Conservation (phyloP, 1,140 invertebrate genomes). For the Drosophila tani region DNA sequence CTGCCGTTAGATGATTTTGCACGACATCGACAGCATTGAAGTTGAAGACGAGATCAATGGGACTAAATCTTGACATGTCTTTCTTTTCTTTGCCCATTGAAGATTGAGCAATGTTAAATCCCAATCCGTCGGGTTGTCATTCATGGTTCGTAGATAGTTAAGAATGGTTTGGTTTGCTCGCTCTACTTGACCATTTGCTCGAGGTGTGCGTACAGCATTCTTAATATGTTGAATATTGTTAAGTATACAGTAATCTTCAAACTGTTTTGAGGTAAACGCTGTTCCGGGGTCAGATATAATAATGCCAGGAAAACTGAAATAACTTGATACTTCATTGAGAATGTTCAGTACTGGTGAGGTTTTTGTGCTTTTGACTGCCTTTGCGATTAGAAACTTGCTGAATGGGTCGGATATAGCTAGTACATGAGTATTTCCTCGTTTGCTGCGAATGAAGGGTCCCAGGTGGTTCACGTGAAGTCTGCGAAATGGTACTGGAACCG, state of each 20-base stretch:
- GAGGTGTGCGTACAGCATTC: background rate
- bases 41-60: background rate
- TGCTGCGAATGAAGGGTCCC: constrained; percentile 1
- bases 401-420: background rate
- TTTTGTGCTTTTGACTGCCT: background rate
- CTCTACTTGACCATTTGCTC: too few relatives aligned
- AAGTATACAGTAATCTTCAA: background rate
- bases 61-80: background rate
- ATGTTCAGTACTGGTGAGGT: background rate
- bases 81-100: background rate
- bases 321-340: background rate
- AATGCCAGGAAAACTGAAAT: background rate
- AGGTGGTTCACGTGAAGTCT: background rate
- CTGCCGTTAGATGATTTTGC: background rate
- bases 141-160: background rate
- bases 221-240: background rate
- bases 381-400: background rate
- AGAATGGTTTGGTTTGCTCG: background rate
- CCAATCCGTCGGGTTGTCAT: constrained; percentile 3
- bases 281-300: background rate
- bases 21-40: constrained; percentile 1
- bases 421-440: background rate
- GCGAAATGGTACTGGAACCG: background rate
- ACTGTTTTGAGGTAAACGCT: background rate
- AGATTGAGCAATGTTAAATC: background rate